Percentiles rank a stretch among this genome's conserved stretches.
These are phyloP conservation scores for Pelecanus crispus DNA, from an alignment of 2,113 vertebrate genomes.

Conservation along the genomic window DNA sequence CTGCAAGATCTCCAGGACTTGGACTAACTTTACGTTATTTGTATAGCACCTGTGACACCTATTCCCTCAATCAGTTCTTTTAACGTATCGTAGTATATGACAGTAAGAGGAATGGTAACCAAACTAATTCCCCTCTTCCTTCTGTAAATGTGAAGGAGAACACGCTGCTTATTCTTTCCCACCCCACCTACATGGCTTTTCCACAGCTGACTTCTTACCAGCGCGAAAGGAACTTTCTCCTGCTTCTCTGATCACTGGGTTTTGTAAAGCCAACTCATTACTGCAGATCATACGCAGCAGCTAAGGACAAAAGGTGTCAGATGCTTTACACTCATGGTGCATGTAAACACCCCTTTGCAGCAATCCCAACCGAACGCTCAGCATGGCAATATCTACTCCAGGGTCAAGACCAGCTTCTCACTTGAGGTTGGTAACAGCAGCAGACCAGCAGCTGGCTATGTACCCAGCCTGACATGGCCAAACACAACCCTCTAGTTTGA, in stretches of 20 bases:
- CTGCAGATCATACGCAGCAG: not conserved
- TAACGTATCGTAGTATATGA: not conserved
- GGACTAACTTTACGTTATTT: not conserved
- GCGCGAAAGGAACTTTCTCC: not conserved
- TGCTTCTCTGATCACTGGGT: not conserved
- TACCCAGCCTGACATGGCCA: not conserved
- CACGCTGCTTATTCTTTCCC: rapidly evolving
- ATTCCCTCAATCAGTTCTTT: not conserved
- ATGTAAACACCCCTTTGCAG: not conserved
- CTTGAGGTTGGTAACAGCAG: not conserved
- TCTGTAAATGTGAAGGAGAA: not conserved
- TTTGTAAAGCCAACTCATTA: not conserved
- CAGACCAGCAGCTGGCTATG: not conserved
- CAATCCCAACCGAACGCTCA: not conserved
- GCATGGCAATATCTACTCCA: not conserved
- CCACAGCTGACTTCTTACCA: not conserved
- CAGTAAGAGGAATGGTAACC: not conserved
- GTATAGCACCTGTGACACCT: not conserved
- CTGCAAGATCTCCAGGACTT: not conserved
- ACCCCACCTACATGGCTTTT: not conserved
- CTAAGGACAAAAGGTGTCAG: not conserved
- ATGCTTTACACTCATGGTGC: not conserved
- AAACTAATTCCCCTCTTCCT: not conserved
- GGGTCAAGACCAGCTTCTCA: not conserved
- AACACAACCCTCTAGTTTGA: not conserved